These are phyloP conservation scores for Gonioctena quinquepunctata DNA, from an alignment of 1,140 invertebrate species.

Conservation along the genomic window DNA sequence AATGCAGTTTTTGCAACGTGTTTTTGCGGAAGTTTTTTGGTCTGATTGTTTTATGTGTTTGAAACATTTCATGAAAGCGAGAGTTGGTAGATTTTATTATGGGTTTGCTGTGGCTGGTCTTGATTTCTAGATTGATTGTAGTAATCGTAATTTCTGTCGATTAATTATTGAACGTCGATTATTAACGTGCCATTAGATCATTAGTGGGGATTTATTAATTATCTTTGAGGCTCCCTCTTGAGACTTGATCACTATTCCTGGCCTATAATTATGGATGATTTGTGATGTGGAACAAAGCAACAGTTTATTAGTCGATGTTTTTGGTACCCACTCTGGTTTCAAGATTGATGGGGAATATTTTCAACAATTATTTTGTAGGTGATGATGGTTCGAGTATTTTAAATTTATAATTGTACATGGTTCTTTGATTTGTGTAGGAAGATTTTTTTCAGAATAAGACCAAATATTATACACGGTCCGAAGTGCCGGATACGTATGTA, in stretches of 20 bases:
- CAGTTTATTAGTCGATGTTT: too few relatives aligned
- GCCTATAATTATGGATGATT: neutral
- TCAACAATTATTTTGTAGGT: too few relatives aligned
- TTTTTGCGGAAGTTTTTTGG: slow-evolving; percentile 13
- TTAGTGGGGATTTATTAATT: neutral
- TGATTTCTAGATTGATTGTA: neutral
- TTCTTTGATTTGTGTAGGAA: too few relatives aligned
- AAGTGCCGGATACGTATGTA: too few relatives aligned
- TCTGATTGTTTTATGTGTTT: slow-evolving; percentile 1
- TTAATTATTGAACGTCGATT: neutral
- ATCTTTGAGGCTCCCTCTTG: neutral
- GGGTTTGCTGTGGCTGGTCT: neutral
- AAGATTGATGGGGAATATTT: too few relatives aligned
- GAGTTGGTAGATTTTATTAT: neutral
- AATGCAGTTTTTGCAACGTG: slow-evolving; percentile 4
- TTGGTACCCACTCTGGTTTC: too few relatives aligned
- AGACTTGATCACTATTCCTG: neutral
- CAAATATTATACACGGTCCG: too few relatives aligned
- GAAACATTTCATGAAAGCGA: neutral
- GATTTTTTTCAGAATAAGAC: too few relatives aligned
- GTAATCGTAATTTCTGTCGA: neutral
- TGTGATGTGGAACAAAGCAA: neutral
- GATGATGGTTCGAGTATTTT: too few relatives aligned
- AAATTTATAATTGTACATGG: too few relatives aligned
- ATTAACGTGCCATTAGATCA: neutral